These are phyloP conservation scores for Bradypus variegatus DNA, from an alignment of 2,797 vertebrate genomes.

Conservation along the genomic window DNA sequence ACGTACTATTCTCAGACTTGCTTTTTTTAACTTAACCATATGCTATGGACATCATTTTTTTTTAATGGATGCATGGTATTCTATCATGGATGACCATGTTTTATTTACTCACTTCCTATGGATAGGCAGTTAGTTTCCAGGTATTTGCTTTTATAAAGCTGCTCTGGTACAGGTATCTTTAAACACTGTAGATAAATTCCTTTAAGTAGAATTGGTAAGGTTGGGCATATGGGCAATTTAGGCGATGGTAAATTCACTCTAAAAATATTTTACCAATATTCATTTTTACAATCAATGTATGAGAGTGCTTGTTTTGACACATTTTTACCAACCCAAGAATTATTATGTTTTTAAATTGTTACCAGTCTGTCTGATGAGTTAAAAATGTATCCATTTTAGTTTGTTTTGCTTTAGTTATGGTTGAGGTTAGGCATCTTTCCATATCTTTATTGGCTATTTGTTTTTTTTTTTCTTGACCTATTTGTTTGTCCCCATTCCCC, in stretches of 20 bases:
- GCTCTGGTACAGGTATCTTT: background rate
- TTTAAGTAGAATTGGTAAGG: background rate
- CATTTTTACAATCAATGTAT: background rate
- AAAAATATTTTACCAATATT: background rate
- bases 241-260: background rate
- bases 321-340: background rate
- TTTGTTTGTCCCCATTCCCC: background rate
- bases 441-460: slow-evolving; percentile 1
- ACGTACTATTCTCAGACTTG: background rate
- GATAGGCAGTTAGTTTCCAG: background rate
- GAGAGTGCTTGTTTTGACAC: background rate
- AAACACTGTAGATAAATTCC: background rate
- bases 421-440: background rate
- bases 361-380: background rate
- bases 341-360: slow-evolving; percentile 3
- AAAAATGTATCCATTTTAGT: slow-evolving; percentile 17
- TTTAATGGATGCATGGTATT: background rate
- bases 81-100: background rate
- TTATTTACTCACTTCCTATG: background rate
- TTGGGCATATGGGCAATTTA: background rate
- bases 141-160: slow-evolving; percentile 8
- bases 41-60: background rate
- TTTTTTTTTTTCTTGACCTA: slow-evolving; percentile 22
- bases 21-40: background rate
- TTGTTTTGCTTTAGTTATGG: slow-evolving; percentile 12